Percentiles rank a stretch among this genome's conserved stretches.
phyloP scores from a whole-genome alignment of 2,888 invertebrate genomes.

The Torymus texanus region DNA sequence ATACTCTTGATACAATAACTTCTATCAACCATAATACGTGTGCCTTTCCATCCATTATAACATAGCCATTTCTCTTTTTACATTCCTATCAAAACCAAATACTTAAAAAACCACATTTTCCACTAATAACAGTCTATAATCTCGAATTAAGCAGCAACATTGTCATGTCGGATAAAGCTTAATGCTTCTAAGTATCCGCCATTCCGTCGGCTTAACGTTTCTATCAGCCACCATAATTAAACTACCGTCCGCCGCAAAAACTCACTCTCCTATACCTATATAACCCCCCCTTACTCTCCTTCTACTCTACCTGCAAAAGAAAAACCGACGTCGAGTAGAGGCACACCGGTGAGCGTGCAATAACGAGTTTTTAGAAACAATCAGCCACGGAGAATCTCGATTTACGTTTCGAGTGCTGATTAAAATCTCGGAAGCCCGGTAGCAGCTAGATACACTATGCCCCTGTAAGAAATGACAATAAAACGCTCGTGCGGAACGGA shows the following conservation, averaged over 20 bases:
- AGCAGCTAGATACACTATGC: background rate
- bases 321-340: background rate
- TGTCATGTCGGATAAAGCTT: conserved; percentile 3
- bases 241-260: background rate
- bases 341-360: background rate
- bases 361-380: conserved; percentile 46
- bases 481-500: conserved; percentile 1
- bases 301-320: too few species aligned
- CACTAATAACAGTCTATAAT: background rate
- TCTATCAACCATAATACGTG: too few species aligned
- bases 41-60: too few species aligned
- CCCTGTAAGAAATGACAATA: conserved; percentile 29
- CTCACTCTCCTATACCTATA: too few species aligned
- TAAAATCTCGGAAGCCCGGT: conserved; percentile 36
- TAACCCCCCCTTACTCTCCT: too few species aligned
- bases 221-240: too few species aligned
- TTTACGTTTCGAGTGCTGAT: conserved; percentile 39
- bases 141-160: conserved; percentile 5
- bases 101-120: background rate
- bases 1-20: too few species aligned
- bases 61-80: too few species aligned
- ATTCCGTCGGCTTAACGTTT: too few species aligned
- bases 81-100: background rate
- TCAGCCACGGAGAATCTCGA: conserved; percentile 45
- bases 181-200: conserved; percentile 2